phyloP scores from a whole-genome alignment of 1,140 invertebrate species.

The Drosophila watanabei region DNA sequence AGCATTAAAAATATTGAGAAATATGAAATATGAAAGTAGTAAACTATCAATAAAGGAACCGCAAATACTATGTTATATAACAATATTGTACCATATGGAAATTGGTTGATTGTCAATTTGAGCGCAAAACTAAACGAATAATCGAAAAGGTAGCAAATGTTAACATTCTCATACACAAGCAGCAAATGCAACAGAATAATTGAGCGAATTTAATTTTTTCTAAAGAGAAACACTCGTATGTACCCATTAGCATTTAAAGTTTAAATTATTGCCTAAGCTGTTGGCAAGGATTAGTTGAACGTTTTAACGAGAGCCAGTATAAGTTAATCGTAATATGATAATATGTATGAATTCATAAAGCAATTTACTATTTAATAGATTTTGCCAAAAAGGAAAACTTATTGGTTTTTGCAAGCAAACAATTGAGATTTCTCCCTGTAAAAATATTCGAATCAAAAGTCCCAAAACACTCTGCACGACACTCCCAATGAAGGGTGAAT shows the following conservation, averaged over 20 bases:
- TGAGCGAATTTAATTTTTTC: constrained; percentile 80
- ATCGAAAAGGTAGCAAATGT: constrained; percentile 49
- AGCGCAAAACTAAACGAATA: constrained; percentile 28
- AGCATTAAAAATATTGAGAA: constrained; percentile 13
- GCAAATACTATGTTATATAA: constrained; percentile 28
- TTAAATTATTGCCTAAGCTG: constrained; percentile 32
- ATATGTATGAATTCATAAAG: constrained; percentile 52
- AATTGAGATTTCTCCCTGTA: constrained; percentile 14
- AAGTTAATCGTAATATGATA: constrained; percentile 24
- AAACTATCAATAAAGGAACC: constrained; percentile 23
- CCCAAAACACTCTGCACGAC: constrained; percentile 6
- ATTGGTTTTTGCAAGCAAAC: constrained; percentile 48
- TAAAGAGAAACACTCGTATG: constrained; percentile 54
- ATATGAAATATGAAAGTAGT: constrained; percentile 5
- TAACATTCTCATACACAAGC: constrained; percentile 53
- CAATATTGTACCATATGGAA: constrained; percentile 40
- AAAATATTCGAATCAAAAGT: constrained; percentile 10
- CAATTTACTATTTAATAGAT: constrained; percentile 81
- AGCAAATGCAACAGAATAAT: constrained; percentile 43
- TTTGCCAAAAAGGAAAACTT: constrained; percentile 42
- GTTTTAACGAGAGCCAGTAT: constrained; percentile 32
- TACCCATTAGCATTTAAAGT: constrained; percentile 44
- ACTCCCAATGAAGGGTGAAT: background rate
- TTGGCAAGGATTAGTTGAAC: constrained; percentile 41
- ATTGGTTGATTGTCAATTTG: constrained; percentile 55